These are phyloP conservation scores for Heteronetta atricapilla DNA, from an alignment of 2,113 vertebrate species.

Conservation along the genomic window DNA sequence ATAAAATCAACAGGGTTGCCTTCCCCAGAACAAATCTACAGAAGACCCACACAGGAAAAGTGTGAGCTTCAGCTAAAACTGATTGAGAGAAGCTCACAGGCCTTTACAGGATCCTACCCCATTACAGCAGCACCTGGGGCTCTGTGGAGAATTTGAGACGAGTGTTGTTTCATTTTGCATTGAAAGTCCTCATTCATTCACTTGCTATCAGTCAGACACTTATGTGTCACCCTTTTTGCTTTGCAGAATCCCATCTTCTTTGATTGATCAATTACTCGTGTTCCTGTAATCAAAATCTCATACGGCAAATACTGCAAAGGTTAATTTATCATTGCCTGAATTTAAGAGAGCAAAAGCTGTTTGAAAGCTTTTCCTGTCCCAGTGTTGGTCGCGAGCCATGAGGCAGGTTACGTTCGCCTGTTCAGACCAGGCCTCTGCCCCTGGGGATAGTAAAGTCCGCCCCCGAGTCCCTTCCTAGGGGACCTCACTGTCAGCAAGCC, in stretches of 20 bases:
- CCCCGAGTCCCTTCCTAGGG: neutral
- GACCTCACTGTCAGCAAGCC: neutral
- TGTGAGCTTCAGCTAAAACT: neutral
- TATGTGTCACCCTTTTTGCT: accelerated
- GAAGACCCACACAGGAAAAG: neutral
- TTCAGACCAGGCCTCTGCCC: neutral
- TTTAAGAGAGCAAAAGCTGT: neutral
- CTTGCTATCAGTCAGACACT: neutral
- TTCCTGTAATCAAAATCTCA: conserved; percentile 1
- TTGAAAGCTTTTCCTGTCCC: neutral
- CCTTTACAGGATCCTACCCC: neutral
- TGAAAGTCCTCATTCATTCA: neutral
- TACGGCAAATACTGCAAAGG: neutral
- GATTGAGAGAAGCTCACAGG: neutral
- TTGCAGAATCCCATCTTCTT: neutral
- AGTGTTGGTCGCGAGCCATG: accelerated
- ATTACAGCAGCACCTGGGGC: neutral
- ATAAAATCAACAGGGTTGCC: neutral
- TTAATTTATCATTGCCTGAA: neutral
- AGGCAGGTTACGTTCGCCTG: neutral
- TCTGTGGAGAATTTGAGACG: neutral
- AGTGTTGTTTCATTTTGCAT: neutral
- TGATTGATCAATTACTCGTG: neutral
- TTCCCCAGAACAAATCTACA: neutral
- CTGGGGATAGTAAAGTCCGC: neutral